Evolutionary conservation across 2,888 invertebrate species (phyloP).

Genomic region (Bellardia pandia): DNA sequence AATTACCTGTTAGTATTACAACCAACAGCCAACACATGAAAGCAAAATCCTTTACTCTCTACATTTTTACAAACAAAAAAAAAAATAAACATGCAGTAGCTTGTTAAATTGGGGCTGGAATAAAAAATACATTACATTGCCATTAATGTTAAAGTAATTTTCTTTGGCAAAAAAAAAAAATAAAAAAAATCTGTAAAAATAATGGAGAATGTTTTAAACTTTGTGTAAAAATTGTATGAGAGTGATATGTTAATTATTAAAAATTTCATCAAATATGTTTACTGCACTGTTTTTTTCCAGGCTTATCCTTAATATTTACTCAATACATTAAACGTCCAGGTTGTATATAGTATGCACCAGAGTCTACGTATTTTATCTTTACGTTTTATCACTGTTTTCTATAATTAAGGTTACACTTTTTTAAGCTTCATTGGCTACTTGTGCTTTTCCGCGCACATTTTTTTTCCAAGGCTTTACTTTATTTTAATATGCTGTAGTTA

Average conservation of each 20-base stretch:
- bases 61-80: too few relatives aligned
- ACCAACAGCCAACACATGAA: constrained; percentile 5
- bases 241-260: constrained; percentile 50
- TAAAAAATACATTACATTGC: constrained; percentile 7
- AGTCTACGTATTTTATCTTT: neutral
- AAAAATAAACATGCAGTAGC: neutral
- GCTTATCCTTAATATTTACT: neutral
- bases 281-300: neutral
- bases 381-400: neutral
- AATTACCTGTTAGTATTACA: constrained; percentile 57
- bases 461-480: neutral
- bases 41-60: neutral
- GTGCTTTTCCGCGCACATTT: constrained; percentile 15
- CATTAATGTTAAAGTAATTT: constrained; percentile 47
- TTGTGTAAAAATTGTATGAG: constrained; percentile 9
- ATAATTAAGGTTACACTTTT: constrained; percentile 56
- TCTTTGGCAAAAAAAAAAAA: constrained; percentile 14
- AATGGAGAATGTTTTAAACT: constrained; percentile 23
- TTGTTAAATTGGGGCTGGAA: neutral
- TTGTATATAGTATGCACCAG: neutral
- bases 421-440: constrained; percentile 49
- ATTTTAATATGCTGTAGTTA: neutral
- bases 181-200: neutral
- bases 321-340: neutral
- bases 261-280: constrained; percentile 32